A percentile compares a stretch with the other conserved stretches of the same genome.
These are phyloP conservation scores for Discoglossus pictus DNA, from an alignment of 2,797 vertebrate genomes.

Conservation along the genomic window DNA sequence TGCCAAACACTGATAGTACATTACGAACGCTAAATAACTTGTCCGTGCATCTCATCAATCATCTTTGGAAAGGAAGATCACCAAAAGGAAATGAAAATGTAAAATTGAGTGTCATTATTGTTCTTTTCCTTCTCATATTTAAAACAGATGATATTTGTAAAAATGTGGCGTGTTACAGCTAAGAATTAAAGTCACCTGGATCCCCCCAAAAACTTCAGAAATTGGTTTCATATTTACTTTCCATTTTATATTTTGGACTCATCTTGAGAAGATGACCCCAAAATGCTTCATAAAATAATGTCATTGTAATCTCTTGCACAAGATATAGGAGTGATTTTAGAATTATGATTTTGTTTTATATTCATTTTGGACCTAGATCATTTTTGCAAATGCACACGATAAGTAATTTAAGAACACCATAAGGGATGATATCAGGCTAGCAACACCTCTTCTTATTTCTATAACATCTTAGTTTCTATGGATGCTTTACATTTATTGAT, in stretches of 20 bases:
- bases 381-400: no score
- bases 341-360: no score
- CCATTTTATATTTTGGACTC: not conserved
- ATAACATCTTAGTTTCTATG: no score
- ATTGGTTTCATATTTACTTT: not conserved
- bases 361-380: no score
- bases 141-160: constrained; percentile 28
- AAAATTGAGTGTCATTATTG: constrained; percentile 28
- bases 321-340: no score
- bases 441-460: no score
- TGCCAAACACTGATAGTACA: constrained; percentile 30
- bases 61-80: constrained; percentile 17
- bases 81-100: constrained; percentile 40
- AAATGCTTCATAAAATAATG: not conserved
- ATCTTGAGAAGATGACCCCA: not conserved
- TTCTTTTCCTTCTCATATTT: constrained; percentile 13
- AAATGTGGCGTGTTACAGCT: constrained; percentile 9
- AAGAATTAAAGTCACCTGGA: not conserved
- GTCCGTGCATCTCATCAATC: constrained; percentile 28
- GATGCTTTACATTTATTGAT: no score
- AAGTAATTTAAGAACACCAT: no score
- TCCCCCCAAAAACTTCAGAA: not conserved
- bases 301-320: no score
- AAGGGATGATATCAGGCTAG: no score
- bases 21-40: constrained; percentile 18